Evolutionary conservation across 2,113 vertebrate genomes (phyloP), one percentile per base, ranked within the genome.

Genomic region (Anarhynchus alexandrinus): DNA sequence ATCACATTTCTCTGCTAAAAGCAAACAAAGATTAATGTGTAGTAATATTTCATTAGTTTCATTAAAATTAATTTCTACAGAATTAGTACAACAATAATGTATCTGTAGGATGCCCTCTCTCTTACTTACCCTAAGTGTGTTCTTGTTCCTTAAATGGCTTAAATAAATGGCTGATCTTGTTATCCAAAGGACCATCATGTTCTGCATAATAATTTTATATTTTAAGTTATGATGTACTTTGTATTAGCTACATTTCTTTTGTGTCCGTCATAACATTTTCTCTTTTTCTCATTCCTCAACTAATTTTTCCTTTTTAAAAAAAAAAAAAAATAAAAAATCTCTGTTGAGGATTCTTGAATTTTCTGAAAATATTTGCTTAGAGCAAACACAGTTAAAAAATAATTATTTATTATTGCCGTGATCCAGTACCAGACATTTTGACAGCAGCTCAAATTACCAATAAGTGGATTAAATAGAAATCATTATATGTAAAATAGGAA

Each of bases 381-480:
- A 84, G 4, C 15, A 73, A 88, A 55, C 12, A 83, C 0, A 2
- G 11, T 55, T 77, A 18, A 73, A 80, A 91, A 88, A 40, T 8
- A 67, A 3, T 32, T 91, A 54, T 91, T 86, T 91, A 54, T 91
- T 86, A 94, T 94, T 91, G 5, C 26, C 7, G 12, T 81, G 19
- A 66, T 89, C 29, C 10, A 58, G 13, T 86, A 90, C 20, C 52
- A 76, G 23, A 30, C n/a, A 55, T 72, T 95, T 72, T 72, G 43
- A 45, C 36, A 90, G 36, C 55, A 69, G 36, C 82, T 90, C 38
- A 93, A 72, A 84, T 86, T 86, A 57, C 8, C 49, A 81, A 38
- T 94, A 82, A 94, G 21, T 88, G 19, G 13, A 82, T 96, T 90
- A 94, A 84, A 66, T 85, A 16, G 51, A 87, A 92, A 59, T 84